phyloP scores from a whole-genome alignment of 2,888 invertebrate genomes.

The Oxytorus armatus region DNA sequence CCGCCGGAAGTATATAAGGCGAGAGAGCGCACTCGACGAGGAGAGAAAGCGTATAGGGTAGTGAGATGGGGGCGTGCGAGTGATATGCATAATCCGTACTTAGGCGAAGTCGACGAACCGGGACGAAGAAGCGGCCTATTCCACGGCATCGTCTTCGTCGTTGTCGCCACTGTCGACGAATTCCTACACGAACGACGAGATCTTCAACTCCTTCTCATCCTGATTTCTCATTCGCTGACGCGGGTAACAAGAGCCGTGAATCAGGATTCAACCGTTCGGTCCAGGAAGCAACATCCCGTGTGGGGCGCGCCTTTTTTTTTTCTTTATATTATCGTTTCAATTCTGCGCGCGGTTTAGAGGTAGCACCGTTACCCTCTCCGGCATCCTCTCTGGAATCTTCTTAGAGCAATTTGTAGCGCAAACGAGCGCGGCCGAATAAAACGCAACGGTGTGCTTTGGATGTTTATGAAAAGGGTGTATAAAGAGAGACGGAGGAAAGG shows the following conservation, averaged over 20 bases:
- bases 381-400: slow-evolving; percentile 73
- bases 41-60: not conserved
- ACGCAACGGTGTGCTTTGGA: slow-evolving; percentile 50
- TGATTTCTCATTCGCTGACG: slow-evolving; percentile 51
- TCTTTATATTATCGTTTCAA: slow-evolving; percentile 35
- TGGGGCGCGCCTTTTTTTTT: slow-evolving; percentile 8
- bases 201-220: slow-evolving; percentile 10
- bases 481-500: slow-evolving; percentile 37
- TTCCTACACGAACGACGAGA: slow-evolving; percentile 12
- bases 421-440: slow-evolving; percentile 75
- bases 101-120: slow-evolving; percentile 49
- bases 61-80: not conserved
- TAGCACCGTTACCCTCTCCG: not conserved
- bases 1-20: slow-evolving; percentile 50
- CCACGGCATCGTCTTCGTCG: slow-evolving; percentile 32
- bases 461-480: slow-evolving; percentile 73
- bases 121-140: slow-evolving; percentile 48
- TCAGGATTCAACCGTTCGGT: slow-evolving; percentile 74
- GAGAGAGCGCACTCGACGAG: not conserved
- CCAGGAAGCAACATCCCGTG: slow-evolving; percentile 56
- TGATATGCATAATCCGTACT: slow-evolving; percentile 64
- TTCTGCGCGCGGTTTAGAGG: not conserved
- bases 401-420: slow-evolving; percentile 79
- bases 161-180: slow-evolving; percentile 26
- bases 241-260: slow-evolving; percentile 72